Evolutionary conservation across 2,888 invertebrate species (phyloP), one percentile per base, ranked within the genome.

Genomic region (Lithophane ornitopus): DNA sequence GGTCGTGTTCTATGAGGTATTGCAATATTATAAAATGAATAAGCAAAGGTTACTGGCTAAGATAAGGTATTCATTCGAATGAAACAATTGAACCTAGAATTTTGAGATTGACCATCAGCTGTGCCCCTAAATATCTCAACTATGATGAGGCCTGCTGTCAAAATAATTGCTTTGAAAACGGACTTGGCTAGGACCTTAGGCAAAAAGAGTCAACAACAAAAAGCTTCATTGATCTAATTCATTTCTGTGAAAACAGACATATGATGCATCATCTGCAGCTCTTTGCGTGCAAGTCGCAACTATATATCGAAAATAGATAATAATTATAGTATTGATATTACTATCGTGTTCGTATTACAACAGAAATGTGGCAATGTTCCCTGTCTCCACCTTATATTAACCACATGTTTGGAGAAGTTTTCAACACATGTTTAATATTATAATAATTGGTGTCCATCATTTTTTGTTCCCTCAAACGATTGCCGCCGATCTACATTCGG

Each of bases 351-450:
- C 41, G 16, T 61, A 62, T 59, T 69, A 54, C 7, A 81, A 71
- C 14, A 61, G n/a, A 82, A 68, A 62, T 78, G 56, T 77, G 59
- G 56, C 41, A 77, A 59, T 74, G 67, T 46, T 41, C 19, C 28
- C 78, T 69, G 78, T 85, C 73, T 73, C 44, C 67, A 71, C 68
- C 58, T 70, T 68, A n/a, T 41, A 58, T 65, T 8, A 19, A 62
- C 63, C 82, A 82, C 66, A 82, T 82, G 73, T 74, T 74, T 52
- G 16, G 39, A 34, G 54, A 26, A 46, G 44, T 59, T 79, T 82
- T 78, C 70, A 83, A 85, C 78, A 83, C 65, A 85, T 85, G 83
- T 69, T 82, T 69, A 58, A 70, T 65, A 49, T 85, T 82, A 73
- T 34, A 72, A 68, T 74, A 74, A 65, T 69, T 82, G 61, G 28